Evolutionary conservation across 2,888 invertebrate genomes (phyloP).

Genomic region (Sinopyrophorus schimmeli): DNA sequence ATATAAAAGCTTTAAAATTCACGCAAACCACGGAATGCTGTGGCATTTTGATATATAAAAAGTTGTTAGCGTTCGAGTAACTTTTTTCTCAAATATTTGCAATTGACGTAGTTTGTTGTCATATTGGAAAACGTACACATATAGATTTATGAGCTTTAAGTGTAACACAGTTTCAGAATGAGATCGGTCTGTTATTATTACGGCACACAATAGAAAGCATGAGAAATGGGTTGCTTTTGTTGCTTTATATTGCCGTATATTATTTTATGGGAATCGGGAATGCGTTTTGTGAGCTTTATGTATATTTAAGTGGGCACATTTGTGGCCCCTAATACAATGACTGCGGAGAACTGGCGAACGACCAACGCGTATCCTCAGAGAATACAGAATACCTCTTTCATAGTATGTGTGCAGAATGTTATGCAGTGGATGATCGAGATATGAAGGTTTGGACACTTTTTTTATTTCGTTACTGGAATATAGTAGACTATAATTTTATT

Average conservation of each 20-base stretch:
- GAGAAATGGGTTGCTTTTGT: slow-evolving; percentile 25
- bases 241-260: slow-evolving; percentile 27
- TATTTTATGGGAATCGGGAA: slow-evolving; percentile 34
- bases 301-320: slow-evolving; percentile 41
- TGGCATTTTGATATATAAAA: too few relatives aligned
- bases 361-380: slow-evolving; percentile 27
- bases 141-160: slow-evolving; percentile 11
- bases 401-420: slow-evolving; percentile 25
- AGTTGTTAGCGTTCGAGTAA: too few relatives aligned
- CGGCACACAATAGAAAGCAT: slow-evolving; percentile 15
- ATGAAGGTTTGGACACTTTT: slow-evolving; percentile 7
- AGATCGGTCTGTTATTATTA: slow-evolving; percentile 13
- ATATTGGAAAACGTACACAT: slow-evolving; percentile 7
- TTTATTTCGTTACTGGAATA: slow-evolving; percentile 9
- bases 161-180: slow-evolving; percentile 11
- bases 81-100: too few relatives aligned
- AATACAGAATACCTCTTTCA: slow-evolving; percentile 34
- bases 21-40: too few relatives aligned
- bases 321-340: slow-evolving; percentile 39
- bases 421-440: slow-evolving; percentile 20
- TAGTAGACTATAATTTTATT: slow-evolving; percentile 6
- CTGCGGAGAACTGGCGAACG: slow-evolving; percentile 37
- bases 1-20: too few relatives aligned
- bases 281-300: slow-evolving; percentile 36
- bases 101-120: slow-evolving; percentile 13